These are phyloP conservation scores for Urosaurus nigricauda DNA, from an alignment of 2,797 vertebrate genomes.

Conservation along the genomic window DNA sequence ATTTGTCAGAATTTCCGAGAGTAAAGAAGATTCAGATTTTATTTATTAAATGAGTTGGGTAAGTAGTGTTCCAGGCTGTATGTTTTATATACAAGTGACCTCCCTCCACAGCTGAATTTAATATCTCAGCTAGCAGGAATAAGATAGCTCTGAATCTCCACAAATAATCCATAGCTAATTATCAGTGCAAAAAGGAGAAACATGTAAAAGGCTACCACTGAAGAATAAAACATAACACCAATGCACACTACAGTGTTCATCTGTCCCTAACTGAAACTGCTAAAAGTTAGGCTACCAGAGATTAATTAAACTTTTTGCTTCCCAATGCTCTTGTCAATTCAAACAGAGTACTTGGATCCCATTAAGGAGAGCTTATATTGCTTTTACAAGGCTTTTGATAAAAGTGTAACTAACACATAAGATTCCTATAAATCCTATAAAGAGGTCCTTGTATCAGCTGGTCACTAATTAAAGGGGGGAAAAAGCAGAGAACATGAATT, in stretches of 20 bases:
- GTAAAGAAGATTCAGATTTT: neutral
- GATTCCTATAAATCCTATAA: neutral
- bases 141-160: neutral
- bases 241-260: neutral
- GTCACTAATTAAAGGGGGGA: neutral
- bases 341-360: neutral
- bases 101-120: neutral
- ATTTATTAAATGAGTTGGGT: neutral
- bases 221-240: neutral
- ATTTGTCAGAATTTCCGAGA: neutral
- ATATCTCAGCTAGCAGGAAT: neutral
- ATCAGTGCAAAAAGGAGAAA: neutral
- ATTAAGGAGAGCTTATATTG: neutral
- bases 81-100: neutral
- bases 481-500: neutral
- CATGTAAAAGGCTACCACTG: neutral
- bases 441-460: neutral
- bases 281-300: neutral
- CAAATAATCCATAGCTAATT: neutral
- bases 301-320: neutral
- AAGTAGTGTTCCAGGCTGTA: neutral
- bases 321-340: neutral
- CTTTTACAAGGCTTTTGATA: neutral
- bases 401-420: neutral
- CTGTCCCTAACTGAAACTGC: neutral